Conservation (phyloP, 53 echinoderm and acorn worm species). For the Echinarachnius parma region DNA sequence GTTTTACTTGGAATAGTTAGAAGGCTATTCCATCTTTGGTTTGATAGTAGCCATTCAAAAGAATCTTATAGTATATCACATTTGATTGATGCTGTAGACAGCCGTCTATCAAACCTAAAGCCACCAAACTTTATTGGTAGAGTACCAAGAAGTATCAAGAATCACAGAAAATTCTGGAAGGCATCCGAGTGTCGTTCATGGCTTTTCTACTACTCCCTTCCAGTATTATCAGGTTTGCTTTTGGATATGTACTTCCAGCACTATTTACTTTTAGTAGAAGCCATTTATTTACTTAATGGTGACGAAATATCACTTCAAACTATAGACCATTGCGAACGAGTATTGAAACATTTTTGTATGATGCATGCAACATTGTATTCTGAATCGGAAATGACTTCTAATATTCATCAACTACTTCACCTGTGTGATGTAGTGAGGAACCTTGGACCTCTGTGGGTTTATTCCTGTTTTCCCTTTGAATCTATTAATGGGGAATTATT, state of each 20-base stretch:
- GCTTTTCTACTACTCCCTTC: constrained; percentile 56
- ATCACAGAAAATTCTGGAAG: constrained; percentile 58
- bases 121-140: constrained; percentile 58
- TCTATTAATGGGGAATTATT: neutral
- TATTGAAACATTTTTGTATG: constrained; percentile 16
- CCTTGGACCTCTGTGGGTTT: no score
- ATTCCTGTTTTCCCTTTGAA: constrained; percentile 1
- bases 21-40: constrained; percentile 41
- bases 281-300: constrained; percentile 46
- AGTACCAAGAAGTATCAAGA: constrained; percentile 39
- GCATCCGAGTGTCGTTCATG: constrained; percentile 63
- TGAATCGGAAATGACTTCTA: neutral
- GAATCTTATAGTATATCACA: constrained; percentile 26
- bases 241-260: constrained; percentile 53
- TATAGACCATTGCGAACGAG: neutral
- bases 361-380: constrained; percentile 8
- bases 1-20: constrained; percentile 51
- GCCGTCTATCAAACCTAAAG: constrained; percentile 38
- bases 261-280: constrained; percentile 56
- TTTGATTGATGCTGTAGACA: constrained; percentile 13
- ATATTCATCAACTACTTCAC: constrained; percentile 5
- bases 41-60: constrained; percentile 28
- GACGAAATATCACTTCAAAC: neutral
- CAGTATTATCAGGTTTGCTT: constrained; percentile 52
- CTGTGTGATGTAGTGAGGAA: constrained; percentile 1